Evolutionary conservation across 2,888 invertebrate genomes (phyloP).

Genomic region (Eilema caniola): DNA sequence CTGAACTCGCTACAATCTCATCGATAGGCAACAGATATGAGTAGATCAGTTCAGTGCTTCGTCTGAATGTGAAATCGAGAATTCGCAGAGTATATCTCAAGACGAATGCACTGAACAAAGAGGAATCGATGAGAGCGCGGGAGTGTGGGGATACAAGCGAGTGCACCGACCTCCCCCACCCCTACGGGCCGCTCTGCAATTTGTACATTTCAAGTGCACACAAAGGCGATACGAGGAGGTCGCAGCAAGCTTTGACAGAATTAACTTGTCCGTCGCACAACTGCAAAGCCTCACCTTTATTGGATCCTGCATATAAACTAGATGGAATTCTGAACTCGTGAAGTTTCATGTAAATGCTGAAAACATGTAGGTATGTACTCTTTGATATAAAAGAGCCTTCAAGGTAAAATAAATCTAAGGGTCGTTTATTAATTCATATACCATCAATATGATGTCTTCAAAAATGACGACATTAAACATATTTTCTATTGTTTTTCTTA

Average conservation of each 20-base stretch:
- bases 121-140: constrained; percentile 82
- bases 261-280: constrained; percentile 84
- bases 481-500: no score
- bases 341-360: constrained; percentile 29
- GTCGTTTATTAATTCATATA: background rate
- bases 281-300: constrained; percentile 79
- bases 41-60: constrained; percentile 60
- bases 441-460: no score
- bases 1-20: constrained; percentile 30
- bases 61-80: constrained; percentile 82
- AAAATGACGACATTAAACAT: no score
- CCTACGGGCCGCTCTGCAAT: constrained; percentile 82
- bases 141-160: constrained; percentile 73
- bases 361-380: no score
- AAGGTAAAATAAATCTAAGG: background rate
- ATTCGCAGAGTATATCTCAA: constrained; percentile 80
- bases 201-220: constrained; percentile 87
- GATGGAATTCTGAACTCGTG: constrained; percentile 62
- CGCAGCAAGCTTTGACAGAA: constrained; percentile 85
- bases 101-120: constrained; percentile 84
- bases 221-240: constrained; percentile 84
- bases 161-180: constrained; percentile 81
- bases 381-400: background rate
- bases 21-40: constrained; percentile 53
- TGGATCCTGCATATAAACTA: constrained; percentile 67